These are phyloP conservation scores for Phodopus roborovskii DNA, from an alignment of 2,113 vertebrate genomes.

Conservation along the genomic window DNA sequence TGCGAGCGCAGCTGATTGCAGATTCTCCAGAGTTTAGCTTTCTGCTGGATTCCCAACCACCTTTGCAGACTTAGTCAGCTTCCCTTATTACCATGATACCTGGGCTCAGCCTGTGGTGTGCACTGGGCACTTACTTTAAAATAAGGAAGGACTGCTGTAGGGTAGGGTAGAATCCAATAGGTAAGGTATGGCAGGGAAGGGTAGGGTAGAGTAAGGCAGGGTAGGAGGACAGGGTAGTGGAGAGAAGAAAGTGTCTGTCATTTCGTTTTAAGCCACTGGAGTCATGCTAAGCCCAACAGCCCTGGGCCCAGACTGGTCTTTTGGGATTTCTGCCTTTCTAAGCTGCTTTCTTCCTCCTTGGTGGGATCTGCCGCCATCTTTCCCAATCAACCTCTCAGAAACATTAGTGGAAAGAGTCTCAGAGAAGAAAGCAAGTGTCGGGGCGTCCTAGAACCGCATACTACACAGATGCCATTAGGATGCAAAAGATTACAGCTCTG, in stretches of 20 bases:
- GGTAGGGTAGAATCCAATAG: too few species aligned
- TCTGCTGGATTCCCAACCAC: neutral
- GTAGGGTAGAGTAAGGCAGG: neutral
- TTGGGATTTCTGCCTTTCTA: neutral
- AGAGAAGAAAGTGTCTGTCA: neutral
- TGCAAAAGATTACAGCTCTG: neutral
- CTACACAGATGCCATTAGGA: neutral
- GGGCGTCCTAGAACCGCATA: neutral
- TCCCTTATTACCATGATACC: too few species aligned
- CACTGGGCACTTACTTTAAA: neutral
- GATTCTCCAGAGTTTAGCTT: neutral
- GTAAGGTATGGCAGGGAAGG: neutral
- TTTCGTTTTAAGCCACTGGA: neutral
- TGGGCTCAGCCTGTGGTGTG: neutral
- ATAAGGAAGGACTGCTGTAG: neutral
- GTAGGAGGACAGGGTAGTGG: fast-evolving
- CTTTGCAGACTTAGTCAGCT: neutral
- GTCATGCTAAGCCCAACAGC: neutral
- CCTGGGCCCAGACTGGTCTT: neutral
- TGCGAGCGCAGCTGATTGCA: neutral
- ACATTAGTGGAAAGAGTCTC: neutral
- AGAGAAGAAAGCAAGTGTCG: neutral
- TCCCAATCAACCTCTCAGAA: neutral
- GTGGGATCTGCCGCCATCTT: neutral
- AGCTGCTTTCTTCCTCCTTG: neutral